phyloP scores from a whole-genome alignment of 2,888 invertebrate genomes.

The Tridacna crocea region DNA sequence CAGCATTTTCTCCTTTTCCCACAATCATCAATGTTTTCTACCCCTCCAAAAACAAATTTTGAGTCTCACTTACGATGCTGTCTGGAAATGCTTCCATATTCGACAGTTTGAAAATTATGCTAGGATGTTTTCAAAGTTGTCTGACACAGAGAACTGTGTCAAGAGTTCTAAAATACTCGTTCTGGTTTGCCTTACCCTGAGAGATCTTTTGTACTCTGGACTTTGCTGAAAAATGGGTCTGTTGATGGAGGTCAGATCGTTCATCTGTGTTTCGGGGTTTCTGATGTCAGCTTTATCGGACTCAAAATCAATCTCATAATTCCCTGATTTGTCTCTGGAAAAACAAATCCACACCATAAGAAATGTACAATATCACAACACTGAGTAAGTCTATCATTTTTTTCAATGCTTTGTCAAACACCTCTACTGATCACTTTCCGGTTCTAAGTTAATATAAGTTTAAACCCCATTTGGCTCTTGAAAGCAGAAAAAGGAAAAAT shows the following conservation, averaged over 20 bases:
- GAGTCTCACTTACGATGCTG: no score
- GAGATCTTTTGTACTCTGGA: conserved; percentile 77
- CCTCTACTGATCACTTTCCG: not conserved
- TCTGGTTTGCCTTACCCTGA: conserved; percentile 71
- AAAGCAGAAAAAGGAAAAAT: not conserved
- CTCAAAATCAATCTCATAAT: conserved; percentile 80
- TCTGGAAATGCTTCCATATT: no score
- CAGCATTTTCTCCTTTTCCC: no score
- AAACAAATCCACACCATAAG: no score
- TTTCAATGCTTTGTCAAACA: not conserved
- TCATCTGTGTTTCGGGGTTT: conserved; percentile 78
- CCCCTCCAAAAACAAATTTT: no score
- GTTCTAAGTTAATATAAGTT: not conserved
- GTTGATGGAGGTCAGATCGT: conserved; percentile 77
- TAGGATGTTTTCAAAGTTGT: no score
- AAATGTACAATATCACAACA: not conserved
- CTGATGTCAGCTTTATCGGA: conserved; percentile 79
- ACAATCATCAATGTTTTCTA: no score
- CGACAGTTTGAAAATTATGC: no score
- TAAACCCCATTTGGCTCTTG: not conserved
- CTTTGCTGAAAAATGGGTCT: conserved; percentile 72
- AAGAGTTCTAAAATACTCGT: no score
- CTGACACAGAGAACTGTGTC: no score
- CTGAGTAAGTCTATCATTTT: not conserved
- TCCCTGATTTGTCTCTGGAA: conserved; percentile 59